These are phyloP conservation scores for Poecile atricapillus DNA, from an alignment of 2,113 vertebrate genomes.

Conservation along the genomic window DNA sequence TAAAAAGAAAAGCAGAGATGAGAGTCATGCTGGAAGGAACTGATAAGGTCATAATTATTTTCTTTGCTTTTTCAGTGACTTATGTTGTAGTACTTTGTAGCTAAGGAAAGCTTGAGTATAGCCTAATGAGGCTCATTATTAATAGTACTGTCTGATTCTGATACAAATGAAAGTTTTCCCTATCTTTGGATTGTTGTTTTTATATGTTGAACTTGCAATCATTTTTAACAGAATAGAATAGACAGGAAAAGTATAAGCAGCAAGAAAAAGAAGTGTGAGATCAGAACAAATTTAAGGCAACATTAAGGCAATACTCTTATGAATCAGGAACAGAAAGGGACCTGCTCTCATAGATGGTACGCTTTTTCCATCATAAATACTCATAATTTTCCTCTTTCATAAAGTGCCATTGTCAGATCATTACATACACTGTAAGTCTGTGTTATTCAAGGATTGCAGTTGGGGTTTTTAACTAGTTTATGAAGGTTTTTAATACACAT, in stretches of 20 bases:
- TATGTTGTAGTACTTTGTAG: neutral
- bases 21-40: neutral
- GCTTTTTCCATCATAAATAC: neutral
- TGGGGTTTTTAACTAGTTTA: neutral
- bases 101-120: neutral
- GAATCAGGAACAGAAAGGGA: neutral
- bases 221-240: neutral
- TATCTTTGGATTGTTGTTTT: neutral
- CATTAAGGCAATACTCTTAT: neutral
- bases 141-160: neutral
- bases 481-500: neutral
- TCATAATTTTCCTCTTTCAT: neutral
- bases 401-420: neutral
- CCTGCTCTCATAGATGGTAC: neutral
- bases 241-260: neutral
- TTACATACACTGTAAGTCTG: neutral
- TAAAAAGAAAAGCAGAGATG: neutral
- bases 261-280: neutral
- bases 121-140: constrained; percentile 29
- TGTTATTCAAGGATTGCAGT: neutral
- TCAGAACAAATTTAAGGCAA: neutral
- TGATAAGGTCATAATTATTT: neutral
- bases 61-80: neutral
- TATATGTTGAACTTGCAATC: neutral
- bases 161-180: neutral